These are phyloP conservation scores for Brachypodius melanocephalos DNA, from an alignment of 2,113 vertebrate species.

Conservation along the genomic window DNA sequence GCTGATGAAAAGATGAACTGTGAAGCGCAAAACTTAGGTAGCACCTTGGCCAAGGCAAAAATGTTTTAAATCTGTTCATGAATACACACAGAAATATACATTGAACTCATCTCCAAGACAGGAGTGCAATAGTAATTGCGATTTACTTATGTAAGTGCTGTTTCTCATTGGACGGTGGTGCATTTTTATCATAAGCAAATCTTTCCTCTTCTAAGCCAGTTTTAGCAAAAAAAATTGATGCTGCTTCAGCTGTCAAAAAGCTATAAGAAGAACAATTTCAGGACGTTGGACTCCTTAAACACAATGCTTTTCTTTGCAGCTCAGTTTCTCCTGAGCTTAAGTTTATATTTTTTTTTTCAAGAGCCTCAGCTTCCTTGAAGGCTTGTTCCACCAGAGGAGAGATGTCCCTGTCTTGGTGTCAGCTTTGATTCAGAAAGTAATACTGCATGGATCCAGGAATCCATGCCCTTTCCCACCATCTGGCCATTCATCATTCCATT, in stretches of 20 bases:
- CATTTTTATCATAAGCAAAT: constrained; percentile 5
- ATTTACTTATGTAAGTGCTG: constrained; percentile 33
- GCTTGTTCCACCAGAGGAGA: not conserved
- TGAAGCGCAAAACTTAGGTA: not conserved
- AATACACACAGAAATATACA: not conserved
- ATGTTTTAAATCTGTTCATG: not conserved
- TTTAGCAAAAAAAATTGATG: constrained; percentile 17
- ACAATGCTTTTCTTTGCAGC: not conserved
- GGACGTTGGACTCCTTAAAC: not conserved
- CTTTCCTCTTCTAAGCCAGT: constrained; percentile 25
- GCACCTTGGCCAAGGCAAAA: not conserved
- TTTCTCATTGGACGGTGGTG: not conserved
- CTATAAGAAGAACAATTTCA: not conserved
- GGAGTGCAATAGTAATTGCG: constrained; percentile 9
- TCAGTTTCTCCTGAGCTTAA: not conserved
- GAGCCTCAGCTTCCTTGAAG: not conserved
- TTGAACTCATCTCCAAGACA: not conserved
- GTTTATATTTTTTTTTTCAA: not conserved
- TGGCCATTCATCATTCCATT: constrained; percentile 60
- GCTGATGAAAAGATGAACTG: not conserved
- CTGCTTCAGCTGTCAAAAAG: constrained; percentile 20
- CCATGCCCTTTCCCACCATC: not conserved
- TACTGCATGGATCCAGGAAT: not conserved
- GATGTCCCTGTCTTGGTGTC: not conserved
- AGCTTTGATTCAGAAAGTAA: constrained; percentile 9